Evolutionary conservation across 2,113 vertebrate species (phyloP).

Genomic region (Actenoides lindsayi): DNA sequence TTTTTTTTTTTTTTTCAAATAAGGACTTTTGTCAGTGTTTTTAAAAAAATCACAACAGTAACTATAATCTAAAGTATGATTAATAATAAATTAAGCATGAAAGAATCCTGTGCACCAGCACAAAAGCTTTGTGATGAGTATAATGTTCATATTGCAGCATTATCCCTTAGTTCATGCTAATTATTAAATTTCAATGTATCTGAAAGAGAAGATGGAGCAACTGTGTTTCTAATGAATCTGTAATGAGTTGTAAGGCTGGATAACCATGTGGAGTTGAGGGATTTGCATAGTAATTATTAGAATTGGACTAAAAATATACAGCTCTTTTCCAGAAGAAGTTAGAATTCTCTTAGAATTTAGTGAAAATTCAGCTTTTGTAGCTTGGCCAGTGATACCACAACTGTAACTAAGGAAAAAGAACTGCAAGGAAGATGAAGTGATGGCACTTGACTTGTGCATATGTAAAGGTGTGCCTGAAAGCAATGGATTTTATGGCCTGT

Average conservation of each 20-base stretch:
- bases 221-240: conserved; percentile 59
- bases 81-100: conserved; percentile 48
- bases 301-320: neutral
- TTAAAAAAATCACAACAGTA: neutral
- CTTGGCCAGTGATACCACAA: neutral
- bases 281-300: conserved; percentile 47
- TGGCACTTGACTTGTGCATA: neutral
- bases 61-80: conserved; percentile 3
- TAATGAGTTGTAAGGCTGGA: conserved; percentile 56
- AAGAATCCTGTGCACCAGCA: neutral
- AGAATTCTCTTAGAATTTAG: neutral
- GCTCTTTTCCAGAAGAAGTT: neutral
- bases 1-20: neutral
- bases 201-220: conserved; percentile 40
- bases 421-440: neutral
- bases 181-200: conserved; percentile 43
- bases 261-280: conserved; percentile 20
- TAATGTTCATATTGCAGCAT: neutral
- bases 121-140: conserved; percentile 40
- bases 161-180: conserved; percentile 4
- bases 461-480: neutral
- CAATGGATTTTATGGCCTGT: neutral
- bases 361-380: neutral
- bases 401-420: neutral
- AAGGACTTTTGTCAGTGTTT: neutral